Percentiles rank a stretch among this genome's conserved stretches.
These are phyloP conservation scores for Gila orcuttii DNA, from an alignment of 2,113 vertebrate species.

Conservation along the genomic window DNA sequence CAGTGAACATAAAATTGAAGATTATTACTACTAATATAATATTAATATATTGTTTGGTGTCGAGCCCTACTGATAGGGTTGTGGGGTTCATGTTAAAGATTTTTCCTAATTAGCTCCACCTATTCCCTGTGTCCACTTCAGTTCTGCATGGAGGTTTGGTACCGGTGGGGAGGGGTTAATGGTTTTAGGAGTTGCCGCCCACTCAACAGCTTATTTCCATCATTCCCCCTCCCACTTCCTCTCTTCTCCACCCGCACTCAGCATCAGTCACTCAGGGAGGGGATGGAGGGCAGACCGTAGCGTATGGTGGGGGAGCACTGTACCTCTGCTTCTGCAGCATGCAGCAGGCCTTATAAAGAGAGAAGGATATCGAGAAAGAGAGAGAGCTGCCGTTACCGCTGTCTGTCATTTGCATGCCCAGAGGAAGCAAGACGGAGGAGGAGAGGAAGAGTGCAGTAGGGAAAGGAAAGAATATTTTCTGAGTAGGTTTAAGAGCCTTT, in stretches of 20 bases:
- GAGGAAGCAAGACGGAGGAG: constrained; percentile 40
- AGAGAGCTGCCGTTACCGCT: constrained; percentile 39
- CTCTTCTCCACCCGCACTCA: neutral
- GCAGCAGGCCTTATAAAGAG: constrained; percentile 35
- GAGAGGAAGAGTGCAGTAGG: constrained; percentile 16
- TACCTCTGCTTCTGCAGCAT: constrained; percentile 50
- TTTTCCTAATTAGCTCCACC: constrained; percentile 45
- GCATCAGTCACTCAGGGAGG: constrained; percentile 28
- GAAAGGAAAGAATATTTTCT: constrained; percentile 29
- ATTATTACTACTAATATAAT: no score
- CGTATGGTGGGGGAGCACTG: constrained; percentile 48
- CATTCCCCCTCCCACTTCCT: constrained; percentile 8
- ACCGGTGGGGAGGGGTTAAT: constrained; percentile 39
- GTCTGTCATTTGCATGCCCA: constrained; percentile 58
- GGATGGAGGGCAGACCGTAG: constrained; percentile 50
- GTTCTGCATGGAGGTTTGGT: constrained; percentile 23
- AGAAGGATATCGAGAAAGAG: constrained; percentile 10
- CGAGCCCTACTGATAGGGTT: neutral
- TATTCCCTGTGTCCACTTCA: constrained; percentile 32
- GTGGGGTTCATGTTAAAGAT: constrained; percentile 19
- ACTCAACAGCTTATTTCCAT: constrained; percentile 25
- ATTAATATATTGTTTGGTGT: neutral
- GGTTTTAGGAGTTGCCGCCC: constrained; percentile 44
- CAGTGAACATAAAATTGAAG: no score
- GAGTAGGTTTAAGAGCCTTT: constrained; percentile 26